Evolutionary conservation across 2,888 invertebrate species (phyloP).

Genomic region (Diogma glabrata): DNA sequence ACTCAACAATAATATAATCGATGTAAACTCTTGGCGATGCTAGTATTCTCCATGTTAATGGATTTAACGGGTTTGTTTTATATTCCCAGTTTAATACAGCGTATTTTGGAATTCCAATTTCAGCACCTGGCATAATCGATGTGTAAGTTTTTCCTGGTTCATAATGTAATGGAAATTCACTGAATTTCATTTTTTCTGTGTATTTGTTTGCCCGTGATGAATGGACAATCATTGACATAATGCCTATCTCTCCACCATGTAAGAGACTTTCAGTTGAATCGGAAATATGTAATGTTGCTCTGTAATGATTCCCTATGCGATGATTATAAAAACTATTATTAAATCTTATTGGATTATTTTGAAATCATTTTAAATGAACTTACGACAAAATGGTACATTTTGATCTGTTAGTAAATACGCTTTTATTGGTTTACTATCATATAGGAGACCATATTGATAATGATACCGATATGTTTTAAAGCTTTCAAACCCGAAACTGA

Average conservation of each 20-base stretch:
- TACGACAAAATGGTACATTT: conserved; percentile 65
- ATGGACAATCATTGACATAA: conserved; percentile 53
- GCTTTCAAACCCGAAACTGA: conserved; percentile 57
- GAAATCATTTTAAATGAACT: no score
- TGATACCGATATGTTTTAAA: conserved; percentile 42
- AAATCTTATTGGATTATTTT: no score
- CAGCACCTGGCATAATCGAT: conserved; percentile 53
- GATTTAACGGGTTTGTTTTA: conserved; percentile 64
- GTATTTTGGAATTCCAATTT: conserved; percentile 53
- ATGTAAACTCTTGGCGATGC: conserved; percentile 63
- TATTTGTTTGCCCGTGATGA: conserved; percentile 32
- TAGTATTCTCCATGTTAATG: conserved; percentile 70
- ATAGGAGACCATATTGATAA: conserved; percentile 36
- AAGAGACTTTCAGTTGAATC: conserved; percentile 49
- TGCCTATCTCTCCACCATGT: conserved; percentile 72
- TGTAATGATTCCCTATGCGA: conserved; percentile 69
- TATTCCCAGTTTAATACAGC: conserved; percentile 69
- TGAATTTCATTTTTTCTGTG: conserved; percentile 47
- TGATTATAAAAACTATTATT: no score
- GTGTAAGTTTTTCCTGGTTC: conserved; percentile 59
- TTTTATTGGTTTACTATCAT: conserved; percentile 41
- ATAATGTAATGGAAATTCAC: conserved; percentile 36
- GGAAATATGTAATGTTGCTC: conserved; percentile 61
- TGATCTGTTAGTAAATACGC: conserved; percentile 64
- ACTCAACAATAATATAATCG: conserved; percentile 57